These are phyloP conservation scores for Pecten maximus DNA, from an alignment of 2,888 invertebrate genomes.

Conservation along the genomic window DNA sequence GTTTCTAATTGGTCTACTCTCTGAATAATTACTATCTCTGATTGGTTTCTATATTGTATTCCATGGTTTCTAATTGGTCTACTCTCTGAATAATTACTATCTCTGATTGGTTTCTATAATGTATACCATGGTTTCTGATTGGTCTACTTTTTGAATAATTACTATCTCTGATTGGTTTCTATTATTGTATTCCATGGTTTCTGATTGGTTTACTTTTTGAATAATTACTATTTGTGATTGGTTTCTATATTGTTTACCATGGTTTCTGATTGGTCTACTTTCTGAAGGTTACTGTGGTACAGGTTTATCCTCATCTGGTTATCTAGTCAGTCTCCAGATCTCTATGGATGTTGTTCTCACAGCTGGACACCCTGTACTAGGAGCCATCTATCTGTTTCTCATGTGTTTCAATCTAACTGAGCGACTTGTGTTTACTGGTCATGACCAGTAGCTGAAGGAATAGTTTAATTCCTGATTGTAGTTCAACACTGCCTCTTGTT, in stretches of 20 bases:
- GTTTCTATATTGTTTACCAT: background rate
- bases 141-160: background rate
- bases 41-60: background rate
- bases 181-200: background rate
- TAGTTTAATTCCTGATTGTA: background rate
- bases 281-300: no score
- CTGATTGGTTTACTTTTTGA: background rate
- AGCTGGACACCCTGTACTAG: background rate
- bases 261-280: background rate
- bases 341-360: slow-evolving; percentile 10
- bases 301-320: background rate
- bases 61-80: background rate
- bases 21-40: background rate
- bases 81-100: background rate
- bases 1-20: background rate
- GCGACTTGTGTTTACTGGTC: background rate
- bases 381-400: background rate
- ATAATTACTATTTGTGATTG: background rate
- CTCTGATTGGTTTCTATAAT: background rate
- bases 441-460: no score
- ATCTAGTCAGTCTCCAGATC: background rate
- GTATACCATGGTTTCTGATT: background rate
- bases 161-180: background rate
- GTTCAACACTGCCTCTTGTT: background rate
- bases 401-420: background rate